phyloP scores from a whole-genome alignment of 1,140 invertebrate species.

The Drepana arcuata region DNA sequence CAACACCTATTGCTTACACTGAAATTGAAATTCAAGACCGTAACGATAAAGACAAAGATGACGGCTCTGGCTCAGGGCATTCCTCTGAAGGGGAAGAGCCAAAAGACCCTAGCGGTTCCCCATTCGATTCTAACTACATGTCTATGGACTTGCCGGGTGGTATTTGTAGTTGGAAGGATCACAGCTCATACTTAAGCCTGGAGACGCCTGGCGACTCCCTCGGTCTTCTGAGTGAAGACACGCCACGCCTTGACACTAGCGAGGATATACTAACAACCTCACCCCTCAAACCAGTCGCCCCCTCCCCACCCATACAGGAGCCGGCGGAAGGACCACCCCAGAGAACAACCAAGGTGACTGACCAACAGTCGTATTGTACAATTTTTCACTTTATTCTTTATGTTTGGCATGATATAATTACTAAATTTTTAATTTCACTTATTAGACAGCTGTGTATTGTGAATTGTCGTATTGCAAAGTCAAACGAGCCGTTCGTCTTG shows the following conservation, averaged over 20 bases:
- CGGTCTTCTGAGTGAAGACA: not conserved
- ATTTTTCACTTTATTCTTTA: conserved; percentile 61
- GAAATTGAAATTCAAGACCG: conserved; percentile 58
- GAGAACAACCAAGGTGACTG: conserved; percentile 62
- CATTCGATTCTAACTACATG: conserved; percentile 77
- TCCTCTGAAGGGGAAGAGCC: conserved; percentile 66
- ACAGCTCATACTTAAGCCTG: conserved; percentile 82
- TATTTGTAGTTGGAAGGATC: conserved; percentile 86
- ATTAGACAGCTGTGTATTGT: conserved; percentile 52
- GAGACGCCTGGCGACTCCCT: conserved; percentile 51
- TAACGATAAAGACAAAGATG: conserved; percentile 75
- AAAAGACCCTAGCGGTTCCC: conserved; percentile 42
- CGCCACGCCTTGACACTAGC: conserved; percentile 1
- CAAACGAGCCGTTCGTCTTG: conserved; percentile 60
- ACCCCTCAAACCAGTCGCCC: conserved; percentile 35
- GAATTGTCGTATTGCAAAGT: conserved; percentile 39
- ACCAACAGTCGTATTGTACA: conserved; percentile 65
- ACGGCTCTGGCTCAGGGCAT: conserved; percentile 73
- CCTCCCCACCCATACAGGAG: conserved; percentile 50
- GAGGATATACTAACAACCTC: conserved; percentile 67
- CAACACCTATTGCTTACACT: conserved; percentile 37
- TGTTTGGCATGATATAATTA: conserved; percentile 69
- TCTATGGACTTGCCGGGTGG: conserved; percentile 83
- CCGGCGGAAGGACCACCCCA: conserved; percentile 27
- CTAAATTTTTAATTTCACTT: conserved; percentile 62